Conservation (phyloP, 2,888 invertebrate species). For the Cerceris rybyensis region DNA sequence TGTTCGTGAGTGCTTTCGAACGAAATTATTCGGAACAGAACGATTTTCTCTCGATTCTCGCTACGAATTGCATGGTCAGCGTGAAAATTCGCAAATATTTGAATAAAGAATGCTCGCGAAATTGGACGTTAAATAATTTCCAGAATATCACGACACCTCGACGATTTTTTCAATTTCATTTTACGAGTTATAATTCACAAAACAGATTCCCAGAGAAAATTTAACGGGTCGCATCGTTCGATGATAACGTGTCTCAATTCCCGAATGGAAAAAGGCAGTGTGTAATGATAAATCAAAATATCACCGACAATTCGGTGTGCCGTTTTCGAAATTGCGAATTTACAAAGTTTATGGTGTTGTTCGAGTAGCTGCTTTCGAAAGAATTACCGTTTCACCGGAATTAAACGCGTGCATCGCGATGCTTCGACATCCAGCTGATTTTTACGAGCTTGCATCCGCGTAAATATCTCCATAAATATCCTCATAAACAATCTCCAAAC, state of each 20-base stretch:
- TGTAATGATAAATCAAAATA: slow-evolving; percentile 68
- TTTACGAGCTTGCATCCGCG: slow-evolving; percentile 52
- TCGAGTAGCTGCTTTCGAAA: slow-evolving; percentile 51
- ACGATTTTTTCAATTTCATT: too few relatives aligned
- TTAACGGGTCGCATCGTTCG: too few relatives aligned
- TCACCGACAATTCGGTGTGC: slow-evolving; percentile 63
- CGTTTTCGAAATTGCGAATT: slow-evolving; percentile 69
- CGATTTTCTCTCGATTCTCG: too few relatives aligned
- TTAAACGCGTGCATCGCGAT: slow-evolving; percentile 54
- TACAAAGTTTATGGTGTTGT: slow-evolving; percentile 61
- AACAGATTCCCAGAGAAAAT: too few relatives aligned
- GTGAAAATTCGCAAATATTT: too few relatives aligned
- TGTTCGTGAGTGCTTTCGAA: too few relatives aligned
- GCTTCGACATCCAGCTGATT: slow-evolving; percentile 46
- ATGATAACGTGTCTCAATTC: background rate
- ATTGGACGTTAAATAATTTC: too few relatives aligned
- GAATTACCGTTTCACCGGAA: slow-evolving; percentile 56
- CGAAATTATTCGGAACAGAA: too few relatives aligned
- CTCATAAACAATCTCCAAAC: slow-evolving; percentile 23
- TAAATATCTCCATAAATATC: slow-evolving; percentile 48
- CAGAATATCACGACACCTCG: too few relatives aligned
- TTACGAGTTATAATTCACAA: too few relatives aligned
- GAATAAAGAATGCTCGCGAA: too few relatives aligned
- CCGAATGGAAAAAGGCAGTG: background rate
- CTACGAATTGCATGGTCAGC: too few relatives aligned